A percentile compares a stretch with the other conserved stretches of the same genome.
Evolutionary conservation across 1,140 invertebrate species (phyloP).

Genomic region (Amphibalanus amphitrite): DNA sequence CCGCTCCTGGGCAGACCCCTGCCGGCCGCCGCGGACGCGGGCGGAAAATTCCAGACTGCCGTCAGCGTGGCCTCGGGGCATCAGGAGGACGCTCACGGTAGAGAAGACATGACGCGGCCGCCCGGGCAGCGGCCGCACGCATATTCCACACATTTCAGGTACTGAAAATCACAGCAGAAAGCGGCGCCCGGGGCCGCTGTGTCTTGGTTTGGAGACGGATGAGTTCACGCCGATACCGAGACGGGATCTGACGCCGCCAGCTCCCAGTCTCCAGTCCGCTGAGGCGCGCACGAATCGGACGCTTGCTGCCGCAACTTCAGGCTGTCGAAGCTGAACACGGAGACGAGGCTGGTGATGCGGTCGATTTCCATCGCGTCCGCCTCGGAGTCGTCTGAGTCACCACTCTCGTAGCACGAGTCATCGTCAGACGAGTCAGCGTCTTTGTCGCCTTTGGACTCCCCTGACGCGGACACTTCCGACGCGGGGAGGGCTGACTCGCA

Average conservation of each 20-base stretch:
- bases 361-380: slow-evolving; percentile 34
- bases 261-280: not conserved
- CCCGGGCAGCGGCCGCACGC: no score
- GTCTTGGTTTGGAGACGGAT: not conserved
- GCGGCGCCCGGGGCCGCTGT: no score
- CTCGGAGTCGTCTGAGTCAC: slow-evolving; percentile 20
- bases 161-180: not conserved
- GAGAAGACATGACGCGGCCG: not conserved
- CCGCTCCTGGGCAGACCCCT: not conserved
- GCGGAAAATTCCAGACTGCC: not conserved
- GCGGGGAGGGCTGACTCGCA: no score
- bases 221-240: not conserved
- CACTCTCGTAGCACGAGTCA: slow-evolving; percentile 19
- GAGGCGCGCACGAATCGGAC: not conserved
- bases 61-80: no score
- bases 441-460: no score
- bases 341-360: slow-evolving; percentile 34
- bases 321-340: slow-evolving; percentile 36
- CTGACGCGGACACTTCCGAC: no score
- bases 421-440: slow-evolving; percentile 16
- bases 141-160: not conserved
- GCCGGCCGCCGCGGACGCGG: no score
- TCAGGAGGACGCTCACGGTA: not conserved
- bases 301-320: not conserved
- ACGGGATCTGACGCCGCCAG: not conserved